Conservation (phyloP, 2,113 vertebrate species). For the Corythaeola cristata region DNA sequence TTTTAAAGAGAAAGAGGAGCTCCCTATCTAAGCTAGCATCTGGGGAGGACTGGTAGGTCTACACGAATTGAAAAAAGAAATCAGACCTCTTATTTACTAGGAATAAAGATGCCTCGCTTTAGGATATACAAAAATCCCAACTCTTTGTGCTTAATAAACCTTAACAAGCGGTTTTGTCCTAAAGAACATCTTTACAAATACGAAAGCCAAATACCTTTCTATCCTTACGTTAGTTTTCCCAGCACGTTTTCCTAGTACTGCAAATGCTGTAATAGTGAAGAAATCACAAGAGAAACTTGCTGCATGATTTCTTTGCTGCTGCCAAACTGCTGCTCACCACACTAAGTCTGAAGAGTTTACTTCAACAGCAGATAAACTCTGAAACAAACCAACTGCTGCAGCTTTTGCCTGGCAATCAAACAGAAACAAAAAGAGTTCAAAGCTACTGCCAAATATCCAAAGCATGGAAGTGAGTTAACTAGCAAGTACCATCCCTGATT, state of each 20-base stretch:
- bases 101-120: background rate
- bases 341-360: background rate
- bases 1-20: background rate
- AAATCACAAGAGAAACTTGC: background rate
- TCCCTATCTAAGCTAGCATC: background rate
- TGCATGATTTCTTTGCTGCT: background rate
- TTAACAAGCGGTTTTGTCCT: background rate
- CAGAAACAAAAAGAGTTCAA: background rate
- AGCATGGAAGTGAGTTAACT: background rate
- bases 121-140: background rate
- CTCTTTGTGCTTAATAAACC: background rate
- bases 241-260: background rate
- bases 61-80: background rate
- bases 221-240: background rate
- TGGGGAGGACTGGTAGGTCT: background rate
- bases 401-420: background rate
- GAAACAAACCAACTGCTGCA: background rate
- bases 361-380: background rate
- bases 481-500: background rate
- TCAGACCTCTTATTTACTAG: background rate
- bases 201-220: background rate
- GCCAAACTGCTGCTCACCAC: background rate
- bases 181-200: background rate
- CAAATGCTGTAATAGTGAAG: background rate
- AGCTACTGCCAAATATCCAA: background rate